A percentile compares a stretch with the other conserved stretches of the same genome.
phyloP scores from a whole-genome alignment of 2,888 invertebrate genomes.

The Aspidiotus destructor region DNA sequence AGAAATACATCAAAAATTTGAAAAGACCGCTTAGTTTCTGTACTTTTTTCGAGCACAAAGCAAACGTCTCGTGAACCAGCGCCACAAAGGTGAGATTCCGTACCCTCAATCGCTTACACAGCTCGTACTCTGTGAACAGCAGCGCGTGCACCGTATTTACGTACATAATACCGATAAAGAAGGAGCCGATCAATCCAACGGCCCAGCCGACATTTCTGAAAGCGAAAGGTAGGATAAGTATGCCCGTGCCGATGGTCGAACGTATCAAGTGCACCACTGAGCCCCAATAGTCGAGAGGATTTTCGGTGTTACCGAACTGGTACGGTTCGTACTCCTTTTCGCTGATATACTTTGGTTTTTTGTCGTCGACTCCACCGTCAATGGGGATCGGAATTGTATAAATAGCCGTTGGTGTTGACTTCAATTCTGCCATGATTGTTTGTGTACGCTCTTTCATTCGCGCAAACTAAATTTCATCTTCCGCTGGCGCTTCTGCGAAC shows the following conservation, averaged over 20 bases:
- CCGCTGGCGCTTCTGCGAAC: background rate
- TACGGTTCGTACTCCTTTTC: background rate
- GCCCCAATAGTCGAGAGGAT: slow-evolving; percentile 4
- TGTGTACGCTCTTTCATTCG: background rate
- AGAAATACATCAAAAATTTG: slow-evolving; percentile 13
- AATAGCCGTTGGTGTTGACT: background rate
- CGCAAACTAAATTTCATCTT: background rate
- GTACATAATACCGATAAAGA: background rate
- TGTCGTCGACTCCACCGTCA: background rate
- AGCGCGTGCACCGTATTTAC: slow-evolving; percentile 4
- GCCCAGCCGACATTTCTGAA: slow-evolving; percentile 13
- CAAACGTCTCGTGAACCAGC: background rate
- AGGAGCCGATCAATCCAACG: background rate
- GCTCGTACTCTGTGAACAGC: slow-evolving; percentile 7
- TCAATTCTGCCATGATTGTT: background rate
- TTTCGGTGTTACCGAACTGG: slow-evolving; percentile 1
- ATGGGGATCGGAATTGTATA: background rate
- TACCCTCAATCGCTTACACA: slow-evolving; percentile 8
- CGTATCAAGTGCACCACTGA: slow-evolving; percentile 8
- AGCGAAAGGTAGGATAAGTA: slow-evolving; percentile 8
- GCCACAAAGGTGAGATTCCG: slow-evolving; percentile 8
- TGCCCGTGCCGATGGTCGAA: slow-evolving; percentile 11
- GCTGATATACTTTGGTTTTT: background rate
- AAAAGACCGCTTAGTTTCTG: background rate
- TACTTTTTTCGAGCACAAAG: background rate